Conservation (phyloP, 1,140 invertebrate species). For the Thaumatotibia leucotreta region DNA sequence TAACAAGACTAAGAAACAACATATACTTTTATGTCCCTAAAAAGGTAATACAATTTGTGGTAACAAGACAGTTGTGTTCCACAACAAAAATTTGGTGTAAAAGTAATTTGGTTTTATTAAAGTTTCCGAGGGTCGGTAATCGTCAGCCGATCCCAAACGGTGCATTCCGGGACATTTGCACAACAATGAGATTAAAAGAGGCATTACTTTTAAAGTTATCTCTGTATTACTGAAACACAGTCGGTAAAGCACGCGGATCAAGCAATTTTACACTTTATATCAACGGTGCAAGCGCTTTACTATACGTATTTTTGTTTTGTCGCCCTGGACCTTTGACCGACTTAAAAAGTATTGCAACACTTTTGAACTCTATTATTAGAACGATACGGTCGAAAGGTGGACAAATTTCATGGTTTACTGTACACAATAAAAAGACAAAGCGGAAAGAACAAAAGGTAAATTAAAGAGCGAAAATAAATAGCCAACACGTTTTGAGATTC, state of each 20-base stretch:
- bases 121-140: constrained; percentile 31
- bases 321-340: constrained; percentile 25
- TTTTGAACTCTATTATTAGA: too few species aligned
- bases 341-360: too few species aligned
- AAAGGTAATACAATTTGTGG: not conserved
- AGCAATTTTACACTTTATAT: too few species aligned
- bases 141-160: constrained; percentile 20
- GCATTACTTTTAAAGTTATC: constrained; percentile 46
- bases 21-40: not conserved
- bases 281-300: too few species aligned
- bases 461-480: constrained; percentile 50
- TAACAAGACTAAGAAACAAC: not conserved
- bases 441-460: constrained; percentile 42
- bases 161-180: constrained; percentile 32
- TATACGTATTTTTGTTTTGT: too few species aligned
- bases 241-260: too few species aligned
- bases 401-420: too few species aligned
- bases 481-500: constrained; percentile 41
- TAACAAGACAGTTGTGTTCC: not conserved
- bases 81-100: constrained; percentile 8
- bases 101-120: constrained; percentile 20
- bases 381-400: too few species aligned
- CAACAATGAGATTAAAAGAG: constrained; percentile 46
- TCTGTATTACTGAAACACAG: constrained; percentile 35
- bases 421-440: constrained; percentile 49